Evolutionary conservation across 2,888 invertebrate species (phyloP), one percentile per base, ranked within the genome.

Genomic region (Eueremaeus valkanovi): DNA sequence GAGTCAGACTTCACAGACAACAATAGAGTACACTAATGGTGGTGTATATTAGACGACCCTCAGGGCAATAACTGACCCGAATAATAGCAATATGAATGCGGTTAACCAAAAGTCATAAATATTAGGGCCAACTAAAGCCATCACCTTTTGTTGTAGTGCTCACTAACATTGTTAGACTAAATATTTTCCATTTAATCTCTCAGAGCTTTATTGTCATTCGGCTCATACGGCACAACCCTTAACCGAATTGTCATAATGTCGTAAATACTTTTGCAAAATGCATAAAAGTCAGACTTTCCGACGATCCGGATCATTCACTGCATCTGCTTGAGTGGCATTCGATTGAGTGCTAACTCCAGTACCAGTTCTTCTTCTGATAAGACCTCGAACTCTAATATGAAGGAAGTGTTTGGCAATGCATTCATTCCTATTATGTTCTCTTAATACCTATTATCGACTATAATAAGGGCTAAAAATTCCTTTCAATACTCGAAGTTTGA

Each of bases 91-190:
- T 63, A 63, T 63, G 63, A 63, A 63, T 63, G 63, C 33, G 63
- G 63, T 63, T 63, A 63, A 63, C 63, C 63, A 63, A 63, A 63
- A 31, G 63, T 63, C 63, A 63, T 63, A 63, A 63, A 63, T 63
- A 63, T 63, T 33, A 63, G 9, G 3, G 29, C 13, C 33, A 16
- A 31, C 63, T 63, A 31, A 63, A 63, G 21, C 58, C 27, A 11
- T 49, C 58, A 58, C 9, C 58, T 27, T 24, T 29, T 58, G 24
- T 58, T 58, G 58, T 58, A 58, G 24, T 58, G 5, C 58, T 9
- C n/a, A 5, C 51, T 18, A 51, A 21, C 24, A 24, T 2, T 63
- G 21, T 29, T 31, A 63, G 3, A 63, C 33, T 31, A 31, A 18
- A 49, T 49, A 49, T 49, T 49, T 49, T 49, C 45, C 45, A 18